Evolutionary conservation across 2,888 invertebrate genomes (phyloP), one percentile per base, ranked within the genome.

Genomic region (Caenorhabditis parvicauda): DNA sequence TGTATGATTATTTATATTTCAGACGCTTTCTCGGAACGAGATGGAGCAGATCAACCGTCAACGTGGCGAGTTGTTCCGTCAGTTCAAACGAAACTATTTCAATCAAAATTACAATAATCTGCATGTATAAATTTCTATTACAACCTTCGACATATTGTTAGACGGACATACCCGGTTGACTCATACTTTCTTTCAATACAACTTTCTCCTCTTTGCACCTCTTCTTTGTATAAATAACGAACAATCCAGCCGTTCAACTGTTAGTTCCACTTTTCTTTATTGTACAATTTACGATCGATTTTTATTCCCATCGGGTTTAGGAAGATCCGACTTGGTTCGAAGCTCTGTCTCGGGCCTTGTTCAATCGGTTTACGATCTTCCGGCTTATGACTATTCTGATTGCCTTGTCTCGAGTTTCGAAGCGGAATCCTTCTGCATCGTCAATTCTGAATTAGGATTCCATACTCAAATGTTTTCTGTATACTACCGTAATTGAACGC

Each of bases 351-450:
- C 68, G 47, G 3, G 68, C 68, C 35, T 62, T 63, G 42, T 63
- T 63, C 48, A 68, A 44, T 46, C 59, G 63, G 47, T 59, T 54
- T 7, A 66, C 65, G 37, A 64, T 69, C 32, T 64, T 58, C n/a
- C 66, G 41, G 12, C 63, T 57, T 7, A 70, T 54, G 7, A 72
- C 63, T 22, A 72, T 60, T 44, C 55, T 51, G 62, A 70, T 72
- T 22, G 60, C 59, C 45, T 67, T 60, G 49, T 72, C 72, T 27
- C 72, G 35, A 39, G 72, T 69, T 43, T 72, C 72, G 45, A 48
- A 72, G 3, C 72, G 59, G 44, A 67, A 64, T 35, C 72, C 72
- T 46, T 72, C 72, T 9, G 68, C 72, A 19, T 72, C 72, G 51
- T 72, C 72, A 29, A 72, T 68, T 50, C 72, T 72, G 53, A 53